phyloP scores from a whole-genome alignment of 2,888 invertebrate genomes.

The Abrostola triplasia region DNA sequence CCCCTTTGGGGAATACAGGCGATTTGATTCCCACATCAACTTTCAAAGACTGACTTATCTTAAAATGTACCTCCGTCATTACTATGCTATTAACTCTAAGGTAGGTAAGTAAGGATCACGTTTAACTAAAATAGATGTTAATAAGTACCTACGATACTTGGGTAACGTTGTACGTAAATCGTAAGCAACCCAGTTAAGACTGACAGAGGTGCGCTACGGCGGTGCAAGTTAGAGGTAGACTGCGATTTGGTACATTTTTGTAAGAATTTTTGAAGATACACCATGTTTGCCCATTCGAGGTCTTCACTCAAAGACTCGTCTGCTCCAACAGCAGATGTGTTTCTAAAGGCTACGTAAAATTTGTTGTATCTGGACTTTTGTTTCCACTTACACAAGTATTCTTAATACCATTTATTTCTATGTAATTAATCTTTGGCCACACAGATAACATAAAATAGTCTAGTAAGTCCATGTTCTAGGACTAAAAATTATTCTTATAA shows the following conservation, averaged over 20 bases:
- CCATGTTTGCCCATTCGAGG: too few species aligned
- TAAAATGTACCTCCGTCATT: slow-evolving; percentile 36
- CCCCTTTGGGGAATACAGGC: slow-evolving; percentile 1
- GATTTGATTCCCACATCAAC: slow-evolving; percentile 38
- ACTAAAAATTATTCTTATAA: too few species aligned
- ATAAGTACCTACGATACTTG: slow-evolving; percentile 68
- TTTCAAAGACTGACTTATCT: slow-evolving; percentile 19
- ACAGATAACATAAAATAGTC: too few species aligned
- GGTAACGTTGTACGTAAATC: slow-evolving; percentile 76
- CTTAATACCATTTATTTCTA: too few species aligned
- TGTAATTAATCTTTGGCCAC: too few species aligned
- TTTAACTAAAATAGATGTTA: slow-evolving; percentile 64
- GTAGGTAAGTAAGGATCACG: slow-evolving; percentile 45
- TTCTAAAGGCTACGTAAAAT: too few species aligned
- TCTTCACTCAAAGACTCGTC: too few species aligned
- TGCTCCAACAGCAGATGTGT: too few species aligned
- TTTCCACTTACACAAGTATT: too few species aligned
- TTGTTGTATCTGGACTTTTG: too few species aligned
- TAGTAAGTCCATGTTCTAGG: too few species aligned
- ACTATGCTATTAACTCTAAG: slow-evolving; percentile 46
- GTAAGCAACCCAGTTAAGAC: slow-evolving; percentile 79
- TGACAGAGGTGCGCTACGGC: slow-evolving; percentile 59
- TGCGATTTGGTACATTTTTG: slow-evolving; percentile 13
- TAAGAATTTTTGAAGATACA: background rate
- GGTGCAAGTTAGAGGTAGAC: slow-evolving; percentile 13